Evolutionary conservation across 2,113 vertebrate species (phyloP).

Genomic region (Gasterosteus aculeatus): DNA sequence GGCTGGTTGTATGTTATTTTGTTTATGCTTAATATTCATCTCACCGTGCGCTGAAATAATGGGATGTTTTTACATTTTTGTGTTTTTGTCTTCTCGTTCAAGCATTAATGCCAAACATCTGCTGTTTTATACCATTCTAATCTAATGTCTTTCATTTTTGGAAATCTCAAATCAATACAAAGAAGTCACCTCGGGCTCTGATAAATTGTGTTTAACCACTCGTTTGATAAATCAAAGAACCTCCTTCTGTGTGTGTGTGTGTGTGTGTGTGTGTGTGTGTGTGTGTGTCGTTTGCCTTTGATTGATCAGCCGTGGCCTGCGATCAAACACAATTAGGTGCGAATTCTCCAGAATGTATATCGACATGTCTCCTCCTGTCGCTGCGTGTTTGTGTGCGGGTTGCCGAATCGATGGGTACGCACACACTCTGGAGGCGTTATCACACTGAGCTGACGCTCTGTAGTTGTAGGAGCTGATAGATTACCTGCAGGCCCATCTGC

Average conservation of each 20-base stretch:
- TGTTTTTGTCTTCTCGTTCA: background rate
- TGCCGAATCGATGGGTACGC: slow-evolving; percentile 36
- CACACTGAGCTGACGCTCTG: slow-evolving; percentile 5
- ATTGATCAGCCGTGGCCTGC: slow-evolving; percentile 59
- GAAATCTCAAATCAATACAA: background rate
- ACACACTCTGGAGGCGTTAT: slow-evolving; percentile 20
- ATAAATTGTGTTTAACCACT: background rate
- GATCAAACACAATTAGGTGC: slow-evolving; percentile 77
- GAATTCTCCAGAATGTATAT: slow-evolving; percentile 62
- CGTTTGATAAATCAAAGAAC: background rate
- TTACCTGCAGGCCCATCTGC: slow-evolving; percentile 4
- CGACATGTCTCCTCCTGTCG: slow-evolving; percentile 40
- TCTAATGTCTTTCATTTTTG: background rate
- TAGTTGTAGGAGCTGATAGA: background rate
- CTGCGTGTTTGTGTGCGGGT: slow-evolving; percentile 28
- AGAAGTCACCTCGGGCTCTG: background rate
- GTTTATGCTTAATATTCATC: background rate
- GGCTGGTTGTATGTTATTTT: background rate
- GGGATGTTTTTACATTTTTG: background rate
- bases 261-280: slow-evolving; percentile 23
- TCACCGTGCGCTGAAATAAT: background rate
- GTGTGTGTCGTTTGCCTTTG: slow-evolving; percentile 35
- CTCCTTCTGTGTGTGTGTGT: background rate
- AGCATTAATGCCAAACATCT: background rate
- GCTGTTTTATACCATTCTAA: background rate